Conservation (phyloP, 2,888 invertebrate species). For the Eristalinus aeneus region DNA sequence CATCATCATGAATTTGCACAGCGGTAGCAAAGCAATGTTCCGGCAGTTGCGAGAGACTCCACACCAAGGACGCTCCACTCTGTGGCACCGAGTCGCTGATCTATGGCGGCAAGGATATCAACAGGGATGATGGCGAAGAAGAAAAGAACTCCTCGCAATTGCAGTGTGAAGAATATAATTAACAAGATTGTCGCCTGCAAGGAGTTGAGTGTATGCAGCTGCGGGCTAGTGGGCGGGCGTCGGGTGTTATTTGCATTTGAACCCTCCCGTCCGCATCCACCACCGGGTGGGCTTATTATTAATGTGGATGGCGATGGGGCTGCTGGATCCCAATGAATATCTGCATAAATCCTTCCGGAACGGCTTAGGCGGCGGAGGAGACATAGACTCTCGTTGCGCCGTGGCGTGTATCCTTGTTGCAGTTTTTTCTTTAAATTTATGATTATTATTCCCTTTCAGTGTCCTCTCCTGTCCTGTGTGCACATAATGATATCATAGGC, state of each 20-base stretch:
- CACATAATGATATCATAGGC: conserved; percentile 58
- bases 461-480: conserved; percentile 21
- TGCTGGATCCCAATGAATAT: conserved; percentile 68
- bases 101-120: conserved; percentile 66
- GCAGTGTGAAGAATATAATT: conserved; percentile 71
- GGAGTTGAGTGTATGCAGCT: neutral
- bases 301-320: conserved; percentile 58
- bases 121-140: conserved; percentile 58
- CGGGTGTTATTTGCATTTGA: conserved; percentile 48
- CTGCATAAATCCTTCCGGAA: conserved; percentile 70
- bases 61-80: conserved; percentile 43
- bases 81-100: conserved; percentile 32
- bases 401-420: conserved; percentile 58
- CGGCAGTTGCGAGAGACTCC: conserved; percentile 26
- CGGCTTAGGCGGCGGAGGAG: conserved; percentile 63
- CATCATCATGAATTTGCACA: conserved; percentile 71
- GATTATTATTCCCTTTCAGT: conserved; percentile 53
- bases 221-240: neutral
- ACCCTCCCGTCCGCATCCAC: neutral
- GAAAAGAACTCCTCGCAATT: conserved; percentile 46
- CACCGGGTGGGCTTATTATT: conserved; percentile 53
- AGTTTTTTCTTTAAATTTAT: conserved; percentile 58
- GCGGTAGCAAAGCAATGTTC: neutral
- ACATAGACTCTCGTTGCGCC: conserved; percentile 59
- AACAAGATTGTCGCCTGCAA: conserved; percentile 70